phyloP scores from a whole-genome alignment of 2,888 invertebrate species.

The Geophilus truncorum region DNA sequence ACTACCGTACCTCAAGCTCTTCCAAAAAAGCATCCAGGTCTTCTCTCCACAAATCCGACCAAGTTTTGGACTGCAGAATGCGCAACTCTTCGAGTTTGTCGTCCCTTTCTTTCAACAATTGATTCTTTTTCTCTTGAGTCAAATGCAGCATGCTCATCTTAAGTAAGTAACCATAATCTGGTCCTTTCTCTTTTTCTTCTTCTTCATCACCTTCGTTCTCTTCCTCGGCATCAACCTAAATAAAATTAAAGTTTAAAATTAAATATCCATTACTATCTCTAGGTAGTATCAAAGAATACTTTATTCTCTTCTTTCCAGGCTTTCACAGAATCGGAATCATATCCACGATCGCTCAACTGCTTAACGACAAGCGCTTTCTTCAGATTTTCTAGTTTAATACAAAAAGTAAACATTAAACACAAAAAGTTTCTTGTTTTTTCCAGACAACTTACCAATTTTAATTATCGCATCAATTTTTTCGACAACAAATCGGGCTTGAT shows the following conservation, averaged over 20 bases:
- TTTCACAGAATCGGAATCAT: slow-evolving; percentile 61
- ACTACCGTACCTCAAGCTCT: slow-evolving; percentile 38
- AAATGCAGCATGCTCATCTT: slow-evolving; percentile 96
- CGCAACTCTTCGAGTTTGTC: slow-evolving; percentile 53
- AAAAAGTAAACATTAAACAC: not conserved
- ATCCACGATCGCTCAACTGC: slow-evolving; percentile 68
- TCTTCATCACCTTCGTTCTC: slow-evolving; percentile 48
- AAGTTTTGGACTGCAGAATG: slow-evolving; percentile 62
- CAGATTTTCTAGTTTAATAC: slow-evolving; percentile 69
- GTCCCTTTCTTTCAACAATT: slow-evolving; percentile 79
- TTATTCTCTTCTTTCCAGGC: slow-evolving; percentile 56
- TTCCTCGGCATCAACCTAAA: slow-evolving; percentile 42
- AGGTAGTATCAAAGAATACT: no score
- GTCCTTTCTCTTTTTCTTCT: not conserved
- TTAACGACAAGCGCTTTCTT: slow-evolving; percentile 84
- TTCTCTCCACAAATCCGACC: slow-evolving; percentile 75
- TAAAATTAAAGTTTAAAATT: not conserved
- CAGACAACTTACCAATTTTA: slow-evolving; percentile 54
- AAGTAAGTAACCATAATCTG: slow-evolving; percentile 77
- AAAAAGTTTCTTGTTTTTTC: not conserved
- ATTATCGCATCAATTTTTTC: slow-evolving; percentile 90
- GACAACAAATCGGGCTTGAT: slow-evolving; percentile 90
- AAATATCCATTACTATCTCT: not conserved
- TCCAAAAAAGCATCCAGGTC: slow-evolving; percentile 68
- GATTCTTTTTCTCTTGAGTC: slow-evolving; percentile 88